Percentiles rank a stretch among this genome's conserved stretches.
phyloP scores from a whole-genome alignment of 2,113 vertebrate genomes.

The Hylia prasina region DNA sequence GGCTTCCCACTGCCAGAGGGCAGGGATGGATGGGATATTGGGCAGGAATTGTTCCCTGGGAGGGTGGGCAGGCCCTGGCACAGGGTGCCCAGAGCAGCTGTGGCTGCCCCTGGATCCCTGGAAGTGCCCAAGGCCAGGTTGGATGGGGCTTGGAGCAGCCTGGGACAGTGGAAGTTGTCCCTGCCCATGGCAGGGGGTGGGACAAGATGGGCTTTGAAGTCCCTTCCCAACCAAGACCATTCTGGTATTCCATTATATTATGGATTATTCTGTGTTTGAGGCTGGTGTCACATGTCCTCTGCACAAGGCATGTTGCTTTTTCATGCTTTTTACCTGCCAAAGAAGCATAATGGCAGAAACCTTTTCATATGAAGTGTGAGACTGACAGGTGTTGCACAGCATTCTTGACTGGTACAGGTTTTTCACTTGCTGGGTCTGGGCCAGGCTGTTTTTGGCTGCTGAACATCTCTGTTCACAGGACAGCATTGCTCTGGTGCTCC shows the following conservation, averaged over 20 bases:
- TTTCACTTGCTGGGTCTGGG: background rate
- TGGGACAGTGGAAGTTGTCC: background rate
- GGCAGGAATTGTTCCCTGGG: fast-evolving
- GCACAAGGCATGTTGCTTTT: background rate
- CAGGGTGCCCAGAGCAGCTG: background rate
- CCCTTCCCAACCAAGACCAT: background rate
- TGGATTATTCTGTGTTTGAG: background rate
- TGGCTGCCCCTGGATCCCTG: background rate
- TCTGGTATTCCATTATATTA: too few species aligned
- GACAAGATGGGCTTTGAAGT: fast-evolving
- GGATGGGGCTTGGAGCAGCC: fast-evolving
- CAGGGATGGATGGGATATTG: fast-evolving
- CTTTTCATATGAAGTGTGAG: background rate
- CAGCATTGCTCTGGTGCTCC: background rate
- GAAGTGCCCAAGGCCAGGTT: fast-evolving
- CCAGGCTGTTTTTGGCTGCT: background rate
- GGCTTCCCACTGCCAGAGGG: background rate
- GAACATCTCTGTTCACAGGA: background rate
- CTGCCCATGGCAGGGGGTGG: background rate
- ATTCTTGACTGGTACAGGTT: background rate
- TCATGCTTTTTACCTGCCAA: background rate
- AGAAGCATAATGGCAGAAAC: background rate
- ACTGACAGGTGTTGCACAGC: background rate
- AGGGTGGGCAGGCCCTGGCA: background rate
- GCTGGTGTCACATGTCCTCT: background rate